Percentiles rank a stretch among this genome's conserved stretches.
These are phyloP conservation scores for Chironomus tepperi DNA, from an alignment of 1,140 invertebrate species.

Conservation along the genomic window DNA sequence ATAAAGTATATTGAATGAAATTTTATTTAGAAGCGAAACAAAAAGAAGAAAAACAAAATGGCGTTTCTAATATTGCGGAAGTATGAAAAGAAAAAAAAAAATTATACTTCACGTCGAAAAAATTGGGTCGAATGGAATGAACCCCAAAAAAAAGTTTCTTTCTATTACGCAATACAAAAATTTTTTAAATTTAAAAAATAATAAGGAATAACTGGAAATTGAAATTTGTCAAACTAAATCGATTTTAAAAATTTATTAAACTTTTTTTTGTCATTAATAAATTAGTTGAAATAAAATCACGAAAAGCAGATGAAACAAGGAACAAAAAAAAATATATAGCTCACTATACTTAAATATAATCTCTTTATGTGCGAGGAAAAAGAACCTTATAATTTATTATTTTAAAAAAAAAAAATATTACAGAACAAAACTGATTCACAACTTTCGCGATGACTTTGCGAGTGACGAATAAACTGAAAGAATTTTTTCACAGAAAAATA, in stretches of 20 bases:
- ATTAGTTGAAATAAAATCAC: neutral
- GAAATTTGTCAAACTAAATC: neutral
- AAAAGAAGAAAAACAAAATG: slow-evolving; percentile 19
- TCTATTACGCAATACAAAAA: neutral
- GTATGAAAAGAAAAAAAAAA: slow-evolving; percentile 14
- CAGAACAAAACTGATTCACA: slow-evolving; percentile 22
- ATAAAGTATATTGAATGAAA: neutral
- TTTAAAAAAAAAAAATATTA: slow-evolving; percentile 11
- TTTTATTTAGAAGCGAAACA: neutral
- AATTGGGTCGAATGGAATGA: slow-evolving; percentile 20
- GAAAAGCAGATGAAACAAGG: neutral
- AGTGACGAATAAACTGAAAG: slow-evolving; percentile 23
- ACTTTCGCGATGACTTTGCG: slow-evolving; percentile 20
- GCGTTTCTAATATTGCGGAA: slow-evolving; percentile 18
- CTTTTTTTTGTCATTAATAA: slow-evolving; percentile 11
- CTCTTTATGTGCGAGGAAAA: neutral
- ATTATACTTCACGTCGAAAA: neutral
- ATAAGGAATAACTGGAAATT: neutral
- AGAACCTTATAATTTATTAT: neutral
- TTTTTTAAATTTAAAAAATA: neutral
- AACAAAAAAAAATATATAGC: neutral
- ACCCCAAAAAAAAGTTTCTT: neutral
- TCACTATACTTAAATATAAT: neutral
- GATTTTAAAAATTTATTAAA: neutral
- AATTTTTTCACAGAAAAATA: slow-evolving; percentile 23